Percentiles rank a stretch among this genome's conserved stretches.
Conservation (phyloP, 2,888 invertebrate species). For the Endomychus coccineus region DNA sequence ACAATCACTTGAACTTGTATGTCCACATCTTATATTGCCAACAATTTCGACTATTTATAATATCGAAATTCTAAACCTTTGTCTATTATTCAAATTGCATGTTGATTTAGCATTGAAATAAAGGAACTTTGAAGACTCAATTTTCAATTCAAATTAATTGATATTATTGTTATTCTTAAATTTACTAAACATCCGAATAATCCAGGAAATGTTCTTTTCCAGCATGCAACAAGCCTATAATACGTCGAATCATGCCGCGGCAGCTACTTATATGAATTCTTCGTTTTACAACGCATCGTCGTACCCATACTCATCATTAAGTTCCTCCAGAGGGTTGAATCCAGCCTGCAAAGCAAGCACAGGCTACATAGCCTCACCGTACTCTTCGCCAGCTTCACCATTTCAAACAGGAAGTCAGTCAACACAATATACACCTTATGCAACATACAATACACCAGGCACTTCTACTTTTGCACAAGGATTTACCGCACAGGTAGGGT, state of each 20-base stretch:
- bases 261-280: conserved; percentile 37
- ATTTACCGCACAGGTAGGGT: conserved; percentile 50
- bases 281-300: conserved; percentile 40
- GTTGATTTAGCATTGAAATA: no score
- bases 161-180: no score
- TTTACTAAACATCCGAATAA: no score
- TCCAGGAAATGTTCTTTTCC: conserved; percentile 23
- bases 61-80: no score
- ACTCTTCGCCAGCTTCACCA: conserved; percentile 39
- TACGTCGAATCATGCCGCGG: conserved; percentile 34
- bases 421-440: conserved; percentile 44
- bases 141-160: no score
- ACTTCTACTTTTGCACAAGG: conserved; percentile 50
- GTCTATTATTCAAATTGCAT: no score
- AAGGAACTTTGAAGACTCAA: no score
- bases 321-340: conserved; percentile 36
- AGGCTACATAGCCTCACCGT: conserved; percentile 44
- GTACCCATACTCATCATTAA: conserved; percentile 44
- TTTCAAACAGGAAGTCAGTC: conserved; percentile 45
- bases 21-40: no score
- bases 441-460: conserved; percentile 47
- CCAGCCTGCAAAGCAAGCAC: conserved; percentile 54
- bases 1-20: no score
- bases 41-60: no score
- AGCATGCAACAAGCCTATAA: conserved; percentile 47